Evolutionary conservation across 1,140 invertebrate species (phyloP).

Genomic region (Chironomus tepperi): DNA sequence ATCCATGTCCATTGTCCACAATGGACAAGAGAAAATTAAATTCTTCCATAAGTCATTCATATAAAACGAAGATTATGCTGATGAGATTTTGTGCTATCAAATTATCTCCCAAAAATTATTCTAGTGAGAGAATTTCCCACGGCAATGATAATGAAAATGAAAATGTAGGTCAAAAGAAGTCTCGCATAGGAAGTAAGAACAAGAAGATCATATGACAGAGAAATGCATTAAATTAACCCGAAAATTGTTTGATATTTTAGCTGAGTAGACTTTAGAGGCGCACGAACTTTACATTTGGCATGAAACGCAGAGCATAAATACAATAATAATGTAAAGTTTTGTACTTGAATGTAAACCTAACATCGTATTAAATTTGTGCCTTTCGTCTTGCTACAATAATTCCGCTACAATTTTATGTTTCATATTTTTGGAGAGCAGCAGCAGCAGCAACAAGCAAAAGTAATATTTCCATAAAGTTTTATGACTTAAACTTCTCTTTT

Average conservation of each 20-base stretch:
- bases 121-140: background rate
- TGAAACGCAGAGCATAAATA: too few species aligned
- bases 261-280: background rate
- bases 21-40: too few species aligned
- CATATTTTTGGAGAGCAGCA: background rate
- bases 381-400: conserved; percentile 19
- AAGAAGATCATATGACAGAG: background rate
- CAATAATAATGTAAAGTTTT: too few species aligned
- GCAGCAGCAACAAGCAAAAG: background rate
- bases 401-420: background rate
- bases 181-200: background rate
- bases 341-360: background rate
- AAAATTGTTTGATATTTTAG: background rate
- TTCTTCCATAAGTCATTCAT: too few species aligned
- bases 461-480: background rate
- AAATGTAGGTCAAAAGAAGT: background rate
- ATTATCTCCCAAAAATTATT: too few species aligned
- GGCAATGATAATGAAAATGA: background rate
- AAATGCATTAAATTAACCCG: conserved; percentile 22
- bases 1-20: too few species aligned
- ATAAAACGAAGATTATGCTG: too few species aligned
- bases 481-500: conserved; percentile 6
- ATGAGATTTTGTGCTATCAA: too few species aligned
- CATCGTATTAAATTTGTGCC: conserved; percentile 3
- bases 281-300: background rate